phyloP scores from a whole-genome alignment of 2,797 vertebrate species.

The Helarctos malayanus region DNA sequence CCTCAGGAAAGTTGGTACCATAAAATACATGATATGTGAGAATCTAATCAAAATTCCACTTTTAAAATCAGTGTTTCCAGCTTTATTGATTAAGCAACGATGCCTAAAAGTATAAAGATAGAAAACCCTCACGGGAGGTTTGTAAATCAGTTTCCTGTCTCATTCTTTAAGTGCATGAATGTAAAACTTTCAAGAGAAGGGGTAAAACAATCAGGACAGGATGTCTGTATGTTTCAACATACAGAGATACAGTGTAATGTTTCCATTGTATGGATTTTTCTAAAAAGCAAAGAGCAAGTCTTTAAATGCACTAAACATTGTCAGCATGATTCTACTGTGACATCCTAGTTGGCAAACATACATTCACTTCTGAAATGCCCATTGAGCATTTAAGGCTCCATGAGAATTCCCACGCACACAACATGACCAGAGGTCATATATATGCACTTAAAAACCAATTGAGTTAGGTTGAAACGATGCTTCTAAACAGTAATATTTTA shows the following conservation, averaged over 20 bases:
- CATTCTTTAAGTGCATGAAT: not conserved
- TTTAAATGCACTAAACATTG: not conserved
- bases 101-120: not conserved
- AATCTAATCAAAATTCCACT: not conserved
- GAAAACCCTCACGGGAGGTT: not conserved
- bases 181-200: not conserved
- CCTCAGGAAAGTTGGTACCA: not conserved
- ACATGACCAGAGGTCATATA: not conserved
- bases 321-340: not conserved
- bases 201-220: not conserved
- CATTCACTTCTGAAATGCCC: not conserved
- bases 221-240: not conserved
- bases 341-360: not conserved
- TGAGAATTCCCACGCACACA: not conserved
- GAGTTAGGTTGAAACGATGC: not conserved
- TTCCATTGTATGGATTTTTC: not conserved
- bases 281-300: not conserved
- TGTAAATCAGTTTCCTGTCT: not conserved
- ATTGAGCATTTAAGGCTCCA: not conserved
- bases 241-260: not conserved
- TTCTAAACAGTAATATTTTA: slow-evolving; percentile 10
- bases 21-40: not conserved
- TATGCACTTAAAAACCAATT: not conserved
- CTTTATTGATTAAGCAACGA: not conserved
- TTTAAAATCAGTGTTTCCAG: not conserved